These are phyloP conservation scores for Notechis scutatus DNA, from an alignment of 2,113 vertebrate species.

Conservation along the genomic window DNA sequence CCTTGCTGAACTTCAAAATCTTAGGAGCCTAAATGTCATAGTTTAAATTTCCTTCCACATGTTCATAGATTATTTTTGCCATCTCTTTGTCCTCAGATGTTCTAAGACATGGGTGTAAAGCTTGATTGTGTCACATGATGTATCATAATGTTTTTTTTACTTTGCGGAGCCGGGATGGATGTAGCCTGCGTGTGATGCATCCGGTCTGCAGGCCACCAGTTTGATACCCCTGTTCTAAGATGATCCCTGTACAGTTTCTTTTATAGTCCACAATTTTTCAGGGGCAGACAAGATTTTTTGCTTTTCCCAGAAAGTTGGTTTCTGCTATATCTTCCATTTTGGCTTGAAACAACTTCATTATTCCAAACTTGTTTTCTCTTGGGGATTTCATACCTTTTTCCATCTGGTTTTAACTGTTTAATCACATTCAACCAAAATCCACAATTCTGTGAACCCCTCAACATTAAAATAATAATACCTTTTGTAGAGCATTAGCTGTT, in stretches of 20 bases:
- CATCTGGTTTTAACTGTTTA: background rate
- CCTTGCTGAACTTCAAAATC: background rate
- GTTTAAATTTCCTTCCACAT: background rate
- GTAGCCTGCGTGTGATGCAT: too few species aligned
- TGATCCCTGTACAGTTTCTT: background rate
- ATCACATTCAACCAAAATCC: background rate
- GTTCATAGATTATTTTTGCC: background rate
- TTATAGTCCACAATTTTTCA: background rate
- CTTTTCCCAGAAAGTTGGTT: background rate
- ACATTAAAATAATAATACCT: background rate
- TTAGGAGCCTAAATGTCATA: background rate
- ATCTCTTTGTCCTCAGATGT: background rate
- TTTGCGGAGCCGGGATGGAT: too few species aligned
- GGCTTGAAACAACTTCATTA: background rate
- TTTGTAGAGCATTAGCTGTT: background rate
- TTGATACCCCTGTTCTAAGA: background rate
- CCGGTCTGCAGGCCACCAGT: too few species aligned
- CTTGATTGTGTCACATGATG: too few species aligned
- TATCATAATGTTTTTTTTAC: too few species aligned
- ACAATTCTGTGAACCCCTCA: background rate
- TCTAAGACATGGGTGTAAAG: background rate
- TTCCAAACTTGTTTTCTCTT: background rate
- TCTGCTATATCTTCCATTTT: background rate
- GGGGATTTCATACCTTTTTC: background rate
- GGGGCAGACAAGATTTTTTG: background rate